These are phyloP conservation scores for Drosophila helvetica DNA, from an alignment of 2,888 invertebrate species.

Conservation along the genomic window DNA sequence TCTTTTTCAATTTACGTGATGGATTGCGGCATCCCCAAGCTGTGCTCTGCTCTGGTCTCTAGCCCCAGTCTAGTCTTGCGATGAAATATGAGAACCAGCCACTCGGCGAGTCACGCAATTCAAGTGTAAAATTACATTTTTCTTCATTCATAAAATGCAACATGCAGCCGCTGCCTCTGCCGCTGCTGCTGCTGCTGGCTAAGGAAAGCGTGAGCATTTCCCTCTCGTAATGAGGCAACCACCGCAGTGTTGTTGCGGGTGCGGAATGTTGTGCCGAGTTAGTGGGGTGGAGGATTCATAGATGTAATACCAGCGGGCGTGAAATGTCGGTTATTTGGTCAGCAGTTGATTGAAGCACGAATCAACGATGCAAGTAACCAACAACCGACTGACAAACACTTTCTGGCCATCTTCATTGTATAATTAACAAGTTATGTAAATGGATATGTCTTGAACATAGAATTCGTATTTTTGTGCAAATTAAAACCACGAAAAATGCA, in stretches of 20 bases:
- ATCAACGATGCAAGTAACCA: slow-evolving; percentile 4
- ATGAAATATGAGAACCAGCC: slow-evolving; percentile 56
- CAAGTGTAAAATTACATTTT: slow-evolving; percentile 72
- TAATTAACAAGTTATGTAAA: slow-evolving; percentile 18
- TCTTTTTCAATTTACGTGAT: slow-evolving; percentile 47
- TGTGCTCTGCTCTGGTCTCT: slow-evolving; percentile 6
- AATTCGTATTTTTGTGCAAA: neutral
- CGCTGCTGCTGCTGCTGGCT: slow-evolving; percentile 11
- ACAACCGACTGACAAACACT: slow-evolving; percentile 5
- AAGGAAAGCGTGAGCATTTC: slow-evolving; percentile 73
- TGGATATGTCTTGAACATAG: neutral
- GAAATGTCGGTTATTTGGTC: slow-evolving; percentile 68
- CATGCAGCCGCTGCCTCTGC: slow-evolving; percentile 17
- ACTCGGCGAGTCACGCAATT: slow-evolving; percentile 66
- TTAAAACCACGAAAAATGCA: neutral
- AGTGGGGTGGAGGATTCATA: slow-evolving; percentile 24
- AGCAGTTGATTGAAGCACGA: slow-evolving; percentile 42
- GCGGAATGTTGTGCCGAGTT: slow-evolving; percentile 32
- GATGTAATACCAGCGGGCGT: slow-evolving; percentile 61
- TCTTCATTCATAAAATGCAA: slow-evolving; percentile 61
- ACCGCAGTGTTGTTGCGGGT: slow-evolving; percentile 51
- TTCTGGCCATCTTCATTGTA: slow-evolving; percentile 34
- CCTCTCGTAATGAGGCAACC: slow-evolving; percentile 43
- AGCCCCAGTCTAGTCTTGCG: neutral
- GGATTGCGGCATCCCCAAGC: slow-evolving; percentile 43